Evolutionary conservation across 2,113 vertebrate species (phyloP), one percentile per base, ranked within the genome.

Genomic region (Hippocampus abdominalis): DNA sequence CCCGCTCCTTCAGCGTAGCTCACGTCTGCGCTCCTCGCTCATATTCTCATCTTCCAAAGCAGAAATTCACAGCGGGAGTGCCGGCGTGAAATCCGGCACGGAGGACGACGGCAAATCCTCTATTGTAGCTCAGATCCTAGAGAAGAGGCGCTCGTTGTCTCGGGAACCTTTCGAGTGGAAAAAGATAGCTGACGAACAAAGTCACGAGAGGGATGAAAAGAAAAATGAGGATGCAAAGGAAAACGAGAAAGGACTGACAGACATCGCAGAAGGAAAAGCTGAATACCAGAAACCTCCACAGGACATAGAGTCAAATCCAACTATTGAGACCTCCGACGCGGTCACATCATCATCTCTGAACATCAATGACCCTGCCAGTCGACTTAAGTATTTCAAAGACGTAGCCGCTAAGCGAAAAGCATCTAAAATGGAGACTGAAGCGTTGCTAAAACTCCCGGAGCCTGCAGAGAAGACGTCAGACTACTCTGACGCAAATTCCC

Each of bases 1-100:
- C 76, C 97, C 96, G 1, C 78, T 96, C 68, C 92, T 98, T 64
- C 97, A 98, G 83, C 94, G 97, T 66, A 96, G 93, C 84, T 99
- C 97, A 0, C 91, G 97, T 49, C 90, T 99, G 49, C 92, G 97
- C 40, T 98, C 96, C n/a, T 99, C 97, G 0, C 94, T 99, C 23
- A 99, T 99, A 79, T 99, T 99, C 68, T 94, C 94, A 20, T 93
- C 95, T 16, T 94, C 97, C 6, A 97, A 96, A 75, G 78, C 92
- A 1, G 97, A 98, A 78, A 93, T 94, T 36, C 89, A 93, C 4
- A 92, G 84, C 15, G 75, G 90, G 23, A 80, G 82, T 66, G 67
- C 88, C 15, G 88, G 87, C 63, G 66, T 90, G 18, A 84, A 74
- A 67, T 25, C 82, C 63, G 88, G 87, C 4, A 79, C 87, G 0